Base-by-base conservation (phyloP, 2,113 vertebrate species). In the Geothlypis trichas region DNA sequence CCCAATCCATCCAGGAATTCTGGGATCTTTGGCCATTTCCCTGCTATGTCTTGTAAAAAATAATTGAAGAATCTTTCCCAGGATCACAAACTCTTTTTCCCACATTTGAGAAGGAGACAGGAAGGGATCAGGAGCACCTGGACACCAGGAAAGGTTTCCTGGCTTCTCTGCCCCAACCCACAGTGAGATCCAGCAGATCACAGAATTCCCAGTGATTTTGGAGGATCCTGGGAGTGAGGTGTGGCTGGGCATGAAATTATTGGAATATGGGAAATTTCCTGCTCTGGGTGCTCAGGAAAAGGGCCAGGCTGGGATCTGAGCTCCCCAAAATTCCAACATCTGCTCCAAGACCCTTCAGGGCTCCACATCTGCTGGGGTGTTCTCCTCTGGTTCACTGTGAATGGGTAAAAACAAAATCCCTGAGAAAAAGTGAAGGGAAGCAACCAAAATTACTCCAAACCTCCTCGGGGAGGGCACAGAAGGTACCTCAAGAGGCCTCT, bases 331-430 rank as follows among this genome's bases (percentile, higher is more conserved):
- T 13, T 37, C 41, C 49, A 20, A 7, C 5, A 30, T 2, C 9
- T 26, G 4, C 63, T 78, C 21, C 21, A 11, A 13, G 69, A 4
- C 22, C 7, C 0, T 5, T 18, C 39, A 47, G 21, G 4, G 30
- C 54, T 37, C 78, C 42, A 22, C 18, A 4, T 44, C n/a, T 42
- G 15, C 59, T 10, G 5, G 28, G 75, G 12, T 51, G 0, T 6
- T 54, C 44, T 85, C 33, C 39, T 82, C 37, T 46, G 3, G 15
- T 22, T 75, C 11, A 3, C 17, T 5, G 5, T 3, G 21, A 71
- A 39, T 0, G 14, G 7, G 2, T n/a, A 46, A 54, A 30, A 85
- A 2, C 7, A 63, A 49, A 85, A 37, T 12, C 1, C 0, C 63
- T 31, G 35, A 4, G 20, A 37, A 33, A 80, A 49, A 10, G 4